Evolutionary conservation across 2,113 vertebrate species (phyloP).

Genomic region (Porphyrio hochstetteri): DNA sequence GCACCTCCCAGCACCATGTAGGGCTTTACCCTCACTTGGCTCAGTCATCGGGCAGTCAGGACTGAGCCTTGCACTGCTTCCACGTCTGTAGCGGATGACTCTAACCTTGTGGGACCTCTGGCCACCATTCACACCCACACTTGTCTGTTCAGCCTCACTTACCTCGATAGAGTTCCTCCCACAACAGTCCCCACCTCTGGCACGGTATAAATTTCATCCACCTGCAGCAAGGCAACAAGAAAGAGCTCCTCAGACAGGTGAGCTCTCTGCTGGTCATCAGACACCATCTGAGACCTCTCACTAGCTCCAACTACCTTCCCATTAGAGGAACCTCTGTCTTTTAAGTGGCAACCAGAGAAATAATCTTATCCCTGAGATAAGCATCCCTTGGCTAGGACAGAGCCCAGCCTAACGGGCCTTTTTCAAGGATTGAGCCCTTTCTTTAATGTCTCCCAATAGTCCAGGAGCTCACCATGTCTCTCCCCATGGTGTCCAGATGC

Average conservation of each 20-base stretch:
- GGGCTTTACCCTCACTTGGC: neutral
- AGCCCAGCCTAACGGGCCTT: neutral
- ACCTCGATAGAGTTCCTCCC: conserved; percentile 97
- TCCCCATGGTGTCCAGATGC: neutral
- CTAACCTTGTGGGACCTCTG: neutral
- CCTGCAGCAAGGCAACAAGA: conserved; percentile 76
- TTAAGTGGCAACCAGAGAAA: neutral
- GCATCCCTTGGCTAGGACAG: neutral
- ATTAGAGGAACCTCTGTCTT: neutral
- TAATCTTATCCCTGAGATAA: neutral
- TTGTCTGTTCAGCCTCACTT: conserved; percentile 10
- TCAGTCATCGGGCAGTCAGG: neutral
- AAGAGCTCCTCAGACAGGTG: conserved; percentile 13
- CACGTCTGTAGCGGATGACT: neutral
- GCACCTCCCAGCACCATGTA: neutral
- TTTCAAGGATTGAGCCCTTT: neutral
- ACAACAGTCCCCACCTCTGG: conserved; percentile 98
- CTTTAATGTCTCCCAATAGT: neutral
- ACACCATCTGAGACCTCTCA: neutral
- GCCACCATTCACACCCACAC: neutral
- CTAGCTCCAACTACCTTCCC: neutral
- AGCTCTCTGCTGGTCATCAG: neutral
- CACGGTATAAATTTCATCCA: conserved; percentile 98
- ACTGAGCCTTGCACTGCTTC: neutral
- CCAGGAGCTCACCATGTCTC: neutral